Evolutionary conservation across 2,797 vertebrate genomes (phyloP).

Genomic region (Anguilla pacifica): DNA sequence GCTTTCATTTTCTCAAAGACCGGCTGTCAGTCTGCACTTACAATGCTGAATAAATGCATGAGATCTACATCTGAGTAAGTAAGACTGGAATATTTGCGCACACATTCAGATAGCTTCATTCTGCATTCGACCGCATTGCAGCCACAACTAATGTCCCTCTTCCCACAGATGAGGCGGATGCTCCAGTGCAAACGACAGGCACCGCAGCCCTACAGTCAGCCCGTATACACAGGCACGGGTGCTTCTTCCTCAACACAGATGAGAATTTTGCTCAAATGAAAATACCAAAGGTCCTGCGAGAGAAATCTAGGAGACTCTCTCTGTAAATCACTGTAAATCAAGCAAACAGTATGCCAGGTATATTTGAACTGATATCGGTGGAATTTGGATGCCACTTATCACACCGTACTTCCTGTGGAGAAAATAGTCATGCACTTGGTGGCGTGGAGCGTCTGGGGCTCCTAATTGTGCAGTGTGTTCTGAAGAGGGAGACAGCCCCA

Average conservation of each 20-base stretch:
- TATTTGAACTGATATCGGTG: conserved; percentile 44
- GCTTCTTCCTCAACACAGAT: not conserved
- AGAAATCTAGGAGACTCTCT: not conserved
- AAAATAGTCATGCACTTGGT: conserved; percentile 29
- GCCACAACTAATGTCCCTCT: not conserved
- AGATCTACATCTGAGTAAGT: not conserved
- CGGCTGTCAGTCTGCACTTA: not conserved
- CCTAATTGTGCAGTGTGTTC: too few relatives aligned
- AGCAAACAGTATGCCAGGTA: conserved; percentile 29
- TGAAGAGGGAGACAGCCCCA: too few relatives aligned
- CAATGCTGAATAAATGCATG: not conserved
- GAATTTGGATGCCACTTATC: conserved; percentile 57
- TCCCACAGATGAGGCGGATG: not conserved
- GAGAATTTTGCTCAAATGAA: not conserved
- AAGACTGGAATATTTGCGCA: not conserved
- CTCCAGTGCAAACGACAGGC: conserved; percentile 8
- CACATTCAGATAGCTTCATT: not conserved
- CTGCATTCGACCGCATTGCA: not conserved
- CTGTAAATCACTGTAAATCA: conserved; percentile 31
- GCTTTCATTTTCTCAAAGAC: not conserved
- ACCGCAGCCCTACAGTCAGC: not conserved
- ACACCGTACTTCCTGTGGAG: conserved; percentile 37
- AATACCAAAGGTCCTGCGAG: not conserved
- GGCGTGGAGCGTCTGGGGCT: conserved; percentile 35
- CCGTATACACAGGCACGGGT: not conserved